Base-by-base conservation (phyloP, 2,888 invertebrate species). In the Tipula confusa region DNA sequence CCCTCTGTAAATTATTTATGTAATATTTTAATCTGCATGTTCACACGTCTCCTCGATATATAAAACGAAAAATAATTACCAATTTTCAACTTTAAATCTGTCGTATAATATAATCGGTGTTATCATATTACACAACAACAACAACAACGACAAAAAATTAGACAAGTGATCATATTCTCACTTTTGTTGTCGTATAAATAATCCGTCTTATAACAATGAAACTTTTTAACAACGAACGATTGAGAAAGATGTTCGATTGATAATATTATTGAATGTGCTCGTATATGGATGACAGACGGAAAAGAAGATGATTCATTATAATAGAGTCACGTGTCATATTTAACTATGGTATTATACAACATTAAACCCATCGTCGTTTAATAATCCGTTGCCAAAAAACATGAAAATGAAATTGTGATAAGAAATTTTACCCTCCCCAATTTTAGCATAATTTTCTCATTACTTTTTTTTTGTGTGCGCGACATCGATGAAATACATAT, bases 81-180 rank as follows among this genome's bases (percentile, higher is more conserved):
- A 64, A 64, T 64, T 64, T 64, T 64, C 64, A 64, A 64, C 64
- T 64, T 43, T 43, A 43, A 43, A 43, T 43, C 43, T 64, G 64
- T 24, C 64, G 24, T 24, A 18, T 64, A 64, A 64, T 64, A 13
- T 64, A 64, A 24, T 64, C 64, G 64, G 64, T 64, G 64, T 64
- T 64, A 64, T 64, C 64, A 64, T 24, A 24, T 64, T 64, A 64
- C 64, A 64, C 18, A 18, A 64, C 18, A 64, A 24, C 64, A 64
- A 6, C 64, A 64, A 64, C 9, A 64, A 64, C n/a, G n/a, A n/a
- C n/a, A 18, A 64, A 64, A 64, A 64, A 64, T 64, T 64, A 64
- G 64, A 64, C 64, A 64, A 64, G 64, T 64, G 64, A 64, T 64
- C 64, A 64, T 64, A 64, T 64, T 64, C 64, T 64, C 64, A 64